phyloP scores from a whole-genome alignment of 2,888 invertebrate species.

The Sisyra nigra region DNA sequence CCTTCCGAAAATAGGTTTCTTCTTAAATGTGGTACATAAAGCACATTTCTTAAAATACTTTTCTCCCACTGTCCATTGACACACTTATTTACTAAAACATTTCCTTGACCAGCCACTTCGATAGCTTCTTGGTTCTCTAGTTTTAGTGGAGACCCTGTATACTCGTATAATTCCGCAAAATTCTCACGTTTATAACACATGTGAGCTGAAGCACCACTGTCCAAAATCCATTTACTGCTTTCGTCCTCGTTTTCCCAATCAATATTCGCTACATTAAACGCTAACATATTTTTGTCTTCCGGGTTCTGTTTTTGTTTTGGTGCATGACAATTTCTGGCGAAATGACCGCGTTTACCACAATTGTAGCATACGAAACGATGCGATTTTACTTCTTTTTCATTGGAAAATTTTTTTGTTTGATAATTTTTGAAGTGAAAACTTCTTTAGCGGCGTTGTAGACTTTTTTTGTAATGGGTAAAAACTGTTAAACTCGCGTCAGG shows the following conservation, averaged over 20 bases:
- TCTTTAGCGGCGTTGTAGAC: no score
- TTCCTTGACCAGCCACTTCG: constrained; percentile 15
- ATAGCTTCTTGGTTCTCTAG: no score
- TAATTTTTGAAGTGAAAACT: no score
- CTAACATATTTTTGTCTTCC: no score
- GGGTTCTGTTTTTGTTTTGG: no score
- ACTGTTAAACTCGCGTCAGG: no score
- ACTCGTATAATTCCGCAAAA: constrained; percentile 11
- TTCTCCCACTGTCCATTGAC: constrained; percentile 15
- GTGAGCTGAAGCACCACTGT: constrained; percentile 16
- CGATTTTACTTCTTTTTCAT: no score
- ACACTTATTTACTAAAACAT: constrained; percentile 13
- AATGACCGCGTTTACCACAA: constrained; percentile 6
- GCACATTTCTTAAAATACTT: constrained; percentile 13
- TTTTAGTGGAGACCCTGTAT: no score
- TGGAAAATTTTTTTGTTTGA: no score
- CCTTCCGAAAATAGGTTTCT: constrained; percentile 22
- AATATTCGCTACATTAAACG: not conserved
- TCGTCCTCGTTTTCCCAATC: not conserved
- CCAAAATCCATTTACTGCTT: constrained; percentile 13
- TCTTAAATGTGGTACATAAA: constrained; percentile 19
- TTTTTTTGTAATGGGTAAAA: no score
- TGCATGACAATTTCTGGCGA: constrained; percentile 8
- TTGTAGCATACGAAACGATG: no score
- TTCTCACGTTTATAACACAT: constrained; percentile 12